Base-by-base conservation (phyloP, 2,888 invertebrate species). In the Abrostola tripartita region DNA sequence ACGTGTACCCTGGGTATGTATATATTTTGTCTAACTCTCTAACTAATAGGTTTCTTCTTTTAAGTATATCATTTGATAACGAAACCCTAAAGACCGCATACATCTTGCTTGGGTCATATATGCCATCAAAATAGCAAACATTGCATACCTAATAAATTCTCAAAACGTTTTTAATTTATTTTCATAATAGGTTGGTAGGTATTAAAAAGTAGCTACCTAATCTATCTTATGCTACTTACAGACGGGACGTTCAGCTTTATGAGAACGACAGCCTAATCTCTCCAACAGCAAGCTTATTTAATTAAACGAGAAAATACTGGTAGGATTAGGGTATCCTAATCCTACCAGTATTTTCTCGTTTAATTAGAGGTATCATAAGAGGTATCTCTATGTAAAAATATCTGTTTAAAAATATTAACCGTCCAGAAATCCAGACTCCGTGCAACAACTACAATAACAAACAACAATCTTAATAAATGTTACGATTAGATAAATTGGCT, bases 121-220 rank as follows among this genome's bases (percentile, higher is more conserved):
- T 58, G 9, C 41, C 40, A 47, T 52, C 59, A 61, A 73, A 73
- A 74, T 74, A 65, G 61, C 49, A 63, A 44, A 37, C 42, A 67
- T 57, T 71, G 71, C 71, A 61, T 47, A 67, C 70, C 53, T 67
- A 61, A n/a, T n/a, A n/a, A n/a, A 74, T 65, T 24, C 4, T 24
- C 24, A 24, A 4, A 24, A 24, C 24, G 24, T 24, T 24, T 24
- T 24, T 24, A 71, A 75, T 71, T 75, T 65, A 52, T 56, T 75
- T 65, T 67, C 4, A 4, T 24, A 2, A 24, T 24, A 24, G 24
- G 24, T 68, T 68, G 71, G 62, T 61, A 35, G 42, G 61, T 55
- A 71, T 68, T 62, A 37, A 62, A 52, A 55, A 74, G 61, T 24
- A n/a, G n/a, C n/a, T n/a, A 24, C 24, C 62, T 67, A 71, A 71